Base-by-base conservation (phyloP, 92 coral and sea anemone species). In the Galaxea fascicularis region DNA sequence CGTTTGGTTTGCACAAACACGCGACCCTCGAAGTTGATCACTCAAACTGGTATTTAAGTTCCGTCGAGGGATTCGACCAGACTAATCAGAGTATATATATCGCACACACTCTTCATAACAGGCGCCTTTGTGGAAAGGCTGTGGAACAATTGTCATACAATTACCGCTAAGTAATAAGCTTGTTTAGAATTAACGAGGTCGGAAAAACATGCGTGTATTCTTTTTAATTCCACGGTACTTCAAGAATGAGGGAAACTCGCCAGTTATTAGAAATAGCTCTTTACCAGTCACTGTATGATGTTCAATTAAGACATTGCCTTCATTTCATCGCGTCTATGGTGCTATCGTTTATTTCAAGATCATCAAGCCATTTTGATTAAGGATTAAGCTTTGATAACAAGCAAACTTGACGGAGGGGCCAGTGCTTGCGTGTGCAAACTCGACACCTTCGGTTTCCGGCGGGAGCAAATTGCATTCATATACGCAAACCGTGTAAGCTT, bases 341-440 rank as follows among this genome's bases (percentile, higher is more conserved):
- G 86, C 78, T 41, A 71, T 82, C 78, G 28, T 57, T 82, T 82
- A 71, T 82, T 70, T 71, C 86, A 30, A 70, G 78, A 56, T 71
- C 77, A 82, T 39, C 44, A 41, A 57, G 31, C 77, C 59, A 57
- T 70, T 54, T 70, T 60, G 78, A 82, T 69, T 54, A 82, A 49
- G 86, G 39, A 17, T 81, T 82, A 82, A 82, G 76, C 78, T 71
- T 64, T 58, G 78, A 71, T 70, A 82, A 82, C 86, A 82, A 70
- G 57, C 30, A 52, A 18, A 56, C 45, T 28, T 70, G 84, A 64
- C 68, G 54, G 71, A 41, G 35, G 47, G 75, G 18, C 65, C 47
- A n/a, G 49, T 73, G 78, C 59, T 70, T 49, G 84, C 76, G 18
- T 27, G 84, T 64, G 31, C 66, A 79, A 70, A 46, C 65, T 26